Conservation (phyloP, 1,140 invertebrate species). For the fruit fly (Drosophila melanogaster) region DNA sequence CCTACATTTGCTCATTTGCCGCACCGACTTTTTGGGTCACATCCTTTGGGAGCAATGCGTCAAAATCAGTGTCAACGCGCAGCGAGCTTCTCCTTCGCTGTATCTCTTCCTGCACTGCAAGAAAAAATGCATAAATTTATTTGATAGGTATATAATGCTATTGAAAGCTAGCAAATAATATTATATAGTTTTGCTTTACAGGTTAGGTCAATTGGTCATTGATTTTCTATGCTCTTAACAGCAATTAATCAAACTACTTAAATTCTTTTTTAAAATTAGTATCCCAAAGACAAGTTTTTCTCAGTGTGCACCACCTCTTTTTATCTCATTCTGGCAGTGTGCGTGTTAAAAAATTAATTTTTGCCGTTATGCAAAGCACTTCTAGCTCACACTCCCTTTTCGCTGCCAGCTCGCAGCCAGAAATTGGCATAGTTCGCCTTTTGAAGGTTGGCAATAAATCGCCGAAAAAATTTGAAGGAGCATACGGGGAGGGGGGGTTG, state of each 20-base stretch:
- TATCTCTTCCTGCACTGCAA: slow-evolving; percentile 3
- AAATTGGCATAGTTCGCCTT: slow-evolving; percentile 68
- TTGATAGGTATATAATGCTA: background rate
- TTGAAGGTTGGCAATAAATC: slow-evolving; percentile 75
- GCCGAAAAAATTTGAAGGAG: slow-evolving; percentile 31
- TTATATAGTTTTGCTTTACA: too few species aligned
- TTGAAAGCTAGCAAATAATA: too few species aligned
- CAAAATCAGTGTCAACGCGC: slow-evolving; percentile 82
- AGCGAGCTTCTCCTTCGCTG: slow-evolving; percentile 27
- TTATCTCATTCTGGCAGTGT: slow-evolving; percentile 22
- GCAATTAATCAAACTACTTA: too few species aligned
- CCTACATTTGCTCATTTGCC: slow-evolving; percentile 79
- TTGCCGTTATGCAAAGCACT: slow-evolving; percentile 65
- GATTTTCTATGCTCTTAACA: background rate
- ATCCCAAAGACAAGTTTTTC: background rate
- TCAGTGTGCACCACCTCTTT: background rate
- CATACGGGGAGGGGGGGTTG: background rate
- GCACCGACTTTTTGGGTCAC: slow-evolving; percentile 81
- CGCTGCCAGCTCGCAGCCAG: slow-evolving; percentile 10
- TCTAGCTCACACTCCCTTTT: slow-evolving; percentile 14
- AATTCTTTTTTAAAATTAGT: too few species aligned
- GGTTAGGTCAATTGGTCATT: too few species aligned
- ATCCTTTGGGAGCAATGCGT: slow-evolving; percentile 80
- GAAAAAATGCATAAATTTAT: background rate
- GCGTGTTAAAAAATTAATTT: slow-evolving; percentile 80